phyloP scores from a whole-genome alignment of 1,140 invertebrate species.

The Vanessa atalanta region DNA sequence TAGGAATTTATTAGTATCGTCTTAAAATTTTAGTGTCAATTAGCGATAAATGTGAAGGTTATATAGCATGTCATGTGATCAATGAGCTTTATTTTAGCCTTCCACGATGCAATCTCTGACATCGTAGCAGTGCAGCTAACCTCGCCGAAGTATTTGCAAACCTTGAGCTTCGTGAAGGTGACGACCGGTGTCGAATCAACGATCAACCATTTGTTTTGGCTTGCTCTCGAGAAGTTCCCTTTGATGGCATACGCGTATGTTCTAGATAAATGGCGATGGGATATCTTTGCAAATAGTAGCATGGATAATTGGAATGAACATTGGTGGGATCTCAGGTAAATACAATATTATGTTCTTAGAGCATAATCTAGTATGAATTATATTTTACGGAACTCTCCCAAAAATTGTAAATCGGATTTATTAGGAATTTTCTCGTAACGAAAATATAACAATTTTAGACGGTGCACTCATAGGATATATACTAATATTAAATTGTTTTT shows the following conservation, averaged over 20 bases:
- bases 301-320: constrained; percentile 81
- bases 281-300: constrained; percentile 80
- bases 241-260: constrained; percentile 82
- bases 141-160: constrained; percentile 81
- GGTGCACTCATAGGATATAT: no score
- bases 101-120: constrained; percentile 87
- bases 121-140: constrained; percentile 84
- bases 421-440: no score
- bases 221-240: constrained; percentile 84
- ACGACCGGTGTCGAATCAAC: constrained; percentile 64
- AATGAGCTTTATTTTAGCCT: constrained; percentile 74
- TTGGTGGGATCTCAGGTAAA: constrained; percentile 84
- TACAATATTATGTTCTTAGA: neutral
- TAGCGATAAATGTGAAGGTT: neutral
- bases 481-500: no score
- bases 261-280: constrained; percentile 82
- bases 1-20: neutral
- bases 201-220: constrained; percentile 83
- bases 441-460: no score
- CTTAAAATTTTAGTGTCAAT: neutral
- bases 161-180: constrained; percentile 72
- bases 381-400: no score
- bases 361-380: no score
- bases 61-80: neutral
- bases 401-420: no score